Percentiles rank a stretch among this genome's conserved stretches.
Conservation (phyloP, 2,888 invertebrate genomes). For the Leuctra nigra region DNA sequence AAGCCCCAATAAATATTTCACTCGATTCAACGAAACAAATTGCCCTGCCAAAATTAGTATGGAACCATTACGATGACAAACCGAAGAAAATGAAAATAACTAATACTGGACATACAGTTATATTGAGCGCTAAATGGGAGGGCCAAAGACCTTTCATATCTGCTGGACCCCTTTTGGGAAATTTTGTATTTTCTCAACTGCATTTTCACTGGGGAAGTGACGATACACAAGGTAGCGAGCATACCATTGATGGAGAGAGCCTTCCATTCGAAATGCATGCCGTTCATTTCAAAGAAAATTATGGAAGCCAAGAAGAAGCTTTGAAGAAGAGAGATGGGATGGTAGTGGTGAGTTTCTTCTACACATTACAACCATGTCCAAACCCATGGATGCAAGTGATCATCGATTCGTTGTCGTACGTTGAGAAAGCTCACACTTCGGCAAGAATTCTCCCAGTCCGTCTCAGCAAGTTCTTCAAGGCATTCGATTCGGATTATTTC, state of each 20-base stretch:
- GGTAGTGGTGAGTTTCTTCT: constrained; percentile 52
- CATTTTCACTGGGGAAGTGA: constrained; percentile 64
- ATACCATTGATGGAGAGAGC: constrained; percentile 48
- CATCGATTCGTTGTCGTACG: constrained; percentile 44
- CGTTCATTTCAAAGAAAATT: constrained; percentile 51
- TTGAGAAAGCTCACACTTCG: constrained; percentile 47
- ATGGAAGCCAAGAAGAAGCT: constrained; percentile 54
- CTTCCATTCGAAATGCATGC: constrained; percentile 60
- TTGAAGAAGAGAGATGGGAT: constrained; percentile 50
- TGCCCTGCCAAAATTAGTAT: constrained; percentile 46
- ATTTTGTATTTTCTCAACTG: constrained; percentile 57
- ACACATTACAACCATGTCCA: constrained; percentile 34
- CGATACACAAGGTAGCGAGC: constrained; percentile 58
- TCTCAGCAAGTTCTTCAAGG: constrained; percentile 45
- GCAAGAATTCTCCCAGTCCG: constrained; percentile 48
- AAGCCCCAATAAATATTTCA: constrained; percentile 44
- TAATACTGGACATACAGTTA: constrained; percentile 60
- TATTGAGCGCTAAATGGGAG: constrained; percentile 56
- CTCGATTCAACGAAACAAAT: constrained; percentile 37
- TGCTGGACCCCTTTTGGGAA: constrained; percentile 52
- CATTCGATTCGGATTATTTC: constrained; percentile 56
- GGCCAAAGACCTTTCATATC: constrained; percentile 51
- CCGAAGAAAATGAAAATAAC: constrained; percentile 59
- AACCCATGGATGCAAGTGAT: constrained; percentile 37
- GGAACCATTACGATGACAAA: constrained; percentile 50